Base-by-base conservation (phyloP, 2,888 invertebrate species). In the Stenodera caucasica region DNA sequence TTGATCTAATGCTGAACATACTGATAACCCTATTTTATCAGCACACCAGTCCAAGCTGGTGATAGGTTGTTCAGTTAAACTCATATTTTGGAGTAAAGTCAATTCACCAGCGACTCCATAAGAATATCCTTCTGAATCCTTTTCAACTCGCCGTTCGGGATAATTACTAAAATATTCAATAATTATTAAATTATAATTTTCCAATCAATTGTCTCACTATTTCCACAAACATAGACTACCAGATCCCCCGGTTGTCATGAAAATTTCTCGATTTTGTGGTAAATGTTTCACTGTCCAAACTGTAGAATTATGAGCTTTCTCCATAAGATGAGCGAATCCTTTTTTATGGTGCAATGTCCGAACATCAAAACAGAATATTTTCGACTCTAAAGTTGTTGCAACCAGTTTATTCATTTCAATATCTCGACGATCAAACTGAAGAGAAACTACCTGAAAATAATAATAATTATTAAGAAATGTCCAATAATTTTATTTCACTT, bases 221-320 rank as follows among this genome's bases (percentile, higher is more conserved):
- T 96, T 93, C 97, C 97, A 98, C n/a, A 98, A 82, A 65, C 90
- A 88, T 15, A 96, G 79, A n/a, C 93, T 90, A 7, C 98, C 98
- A 67, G 88, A 88, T 0, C 98, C 98, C 2, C 96, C 94, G 61
- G 91, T 89, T 0, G 96, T 95, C 73, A 92, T 85, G 76, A 97
- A 98, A 18, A 98, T 81, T 76, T 98, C 97, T 55, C 97, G 84
- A 78, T 98, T 96, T 80, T 97, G 97, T 0, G 98, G 98, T 53
- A 96, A 80, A 82, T 98, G 97, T 37, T 88, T 87, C 0, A 87
- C 90, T 26, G 88, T 82, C 98, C 97, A 98, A 29, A 98, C 87
- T 0, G 97, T 98, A 0, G 96, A 92, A 12, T 78, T 75, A 60
- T 84, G 84, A 0, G 83, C 84, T 58, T 77, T 80, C 65, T 81